Evolutionary conservation across 2,113 vertebrate genomes (phyloP), one percentile per base, ranked within the genome.

Genomic region (Todiramphus saurophagus): DNA sequence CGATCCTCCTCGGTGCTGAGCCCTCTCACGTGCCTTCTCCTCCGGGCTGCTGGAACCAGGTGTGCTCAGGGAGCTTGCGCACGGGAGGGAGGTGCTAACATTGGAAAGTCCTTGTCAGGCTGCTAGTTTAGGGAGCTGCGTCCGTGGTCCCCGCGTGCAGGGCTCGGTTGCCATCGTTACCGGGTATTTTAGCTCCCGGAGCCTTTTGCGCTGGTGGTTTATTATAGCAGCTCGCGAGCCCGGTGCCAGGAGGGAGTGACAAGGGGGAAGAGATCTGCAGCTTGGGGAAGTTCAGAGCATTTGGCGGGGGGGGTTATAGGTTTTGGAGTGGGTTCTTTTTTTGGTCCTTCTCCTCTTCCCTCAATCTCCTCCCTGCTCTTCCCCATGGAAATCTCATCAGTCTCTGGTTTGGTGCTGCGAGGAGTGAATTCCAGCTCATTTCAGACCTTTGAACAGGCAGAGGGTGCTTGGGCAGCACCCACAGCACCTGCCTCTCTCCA

Each of bases 91-190:
- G 95, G 46, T 12, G 87, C 75, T 91, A 64, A 91, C 94, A 94
- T 93, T 95, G 96, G 84, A 14, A 90, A 95, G 90, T 95, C 96
- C 93, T 95, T 96, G 84, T 88, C 69, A 56, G 59, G 77, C 63
- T 69, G 73, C 58, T 6, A 16, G 41, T 39, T 51, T 69, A 1
- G 84, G 94, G 91, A 91, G 44, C 95, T 69, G 76, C 21, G 13
- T 27, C 92, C 74, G 4, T 41, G 96, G 80, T 94, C 83, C 88
- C 89, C 72, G 35, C 78, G 87, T 69, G 81, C 79, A 5, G 84
- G 23, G 94, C 93, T 72, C 30, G 2, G 92, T 95, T 95, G 96
- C 94, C 95, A 96, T 93, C 79, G 93, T 89, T 96, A 95, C 94
- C 5, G 83, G 94, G 75, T 84, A 89, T 82, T 93, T 88, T 87